These are phyloP conservation scores for Trachelus iudaicus DNA, from an alignment of 2,888 invertebrate species.

Conservation along the genomic window DNA sequence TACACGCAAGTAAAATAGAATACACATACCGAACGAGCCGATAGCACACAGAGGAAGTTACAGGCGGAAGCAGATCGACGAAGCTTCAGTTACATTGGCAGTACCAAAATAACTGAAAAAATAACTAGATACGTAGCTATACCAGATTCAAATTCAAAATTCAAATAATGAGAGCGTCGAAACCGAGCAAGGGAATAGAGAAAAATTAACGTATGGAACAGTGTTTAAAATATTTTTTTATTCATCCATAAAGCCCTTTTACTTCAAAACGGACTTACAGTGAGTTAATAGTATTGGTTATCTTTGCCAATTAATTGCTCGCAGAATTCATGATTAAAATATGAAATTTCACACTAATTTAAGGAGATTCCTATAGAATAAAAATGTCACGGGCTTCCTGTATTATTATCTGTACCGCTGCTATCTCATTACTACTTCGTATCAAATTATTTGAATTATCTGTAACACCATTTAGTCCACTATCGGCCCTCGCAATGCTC, in stretches of 20 bases:
- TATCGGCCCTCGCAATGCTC: neutral
- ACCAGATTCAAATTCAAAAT: neutral
- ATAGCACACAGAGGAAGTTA: conserved; percentile 42
- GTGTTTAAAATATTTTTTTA: neutral
- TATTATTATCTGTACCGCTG: neutral
- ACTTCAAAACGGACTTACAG: neutral
- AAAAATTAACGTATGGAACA: neutral
- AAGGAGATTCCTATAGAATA: neutral
- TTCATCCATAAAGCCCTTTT: no score
- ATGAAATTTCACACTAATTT: neutral
- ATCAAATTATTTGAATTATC: neutral
- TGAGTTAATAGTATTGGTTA: neutral
- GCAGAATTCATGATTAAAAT: neutral
- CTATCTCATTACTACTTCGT: neutral
- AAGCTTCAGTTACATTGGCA: neutral
- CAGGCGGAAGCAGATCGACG: conserved; percentile 7
- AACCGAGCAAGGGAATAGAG: neutral
- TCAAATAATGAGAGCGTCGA: neutral
- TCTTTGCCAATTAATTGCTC: neutral
- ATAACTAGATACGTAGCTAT: neutral
- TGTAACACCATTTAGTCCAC: neutral
- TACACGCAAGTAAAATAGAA: conserved; percentile 16
- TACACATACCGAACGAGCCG: conserved; percentile 46
- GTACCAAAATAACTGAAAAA: neutral
- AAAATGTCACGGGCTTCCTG: neutral